Conservation (phyloP, 2,113 vertebrate species). For the Leucoraja erinaceus region DNA sequence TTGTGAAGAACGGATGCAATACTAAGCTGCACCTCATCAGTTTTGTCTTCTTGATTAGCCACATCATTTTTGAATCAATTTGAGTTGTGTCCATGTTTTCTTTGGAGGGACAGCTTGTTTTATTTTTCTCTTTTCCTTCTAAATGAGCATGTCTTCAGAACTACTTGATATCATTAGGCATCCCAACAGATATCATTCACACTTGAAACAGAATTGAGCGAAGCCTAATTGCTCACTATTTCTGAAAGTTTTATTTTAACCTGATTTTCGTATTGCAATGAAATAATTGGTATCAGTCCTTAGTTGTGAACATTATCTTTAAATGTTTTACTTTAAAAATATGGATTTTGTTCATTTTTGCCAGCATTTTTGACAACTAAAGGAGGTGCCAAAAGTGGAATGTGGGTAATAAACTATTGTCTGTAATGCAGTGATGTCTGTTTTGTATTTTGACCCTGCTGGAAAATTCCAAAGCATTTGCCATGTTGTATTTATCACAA, state of each 20-base stretch:
- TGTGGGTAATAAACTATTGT: conserved; percentile 38
- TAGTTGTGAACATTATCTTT: conserved; percentile 36
- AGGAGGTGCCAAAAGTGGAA: conserved; percentile 38
- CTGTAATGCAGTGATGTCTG: conserved; percentile 36
- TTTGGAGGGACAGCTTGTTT: conserved; percentile 31
- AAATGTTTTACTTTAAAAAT: conserved; percentile 35
- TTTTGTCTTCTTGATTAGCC: conserved; percentile 35
- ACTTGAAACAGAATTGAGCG: conserved; percentile 34
- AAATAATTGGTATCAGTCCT: conserved; percentile 24
- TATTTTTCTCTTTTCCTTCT: conserved; percentile 33
- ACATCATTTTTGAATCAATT: conserved; percentile 20
- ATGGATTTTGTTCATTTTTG: conserved; percentile 36
- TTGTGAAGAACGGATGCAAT: conserved; percentile 30
- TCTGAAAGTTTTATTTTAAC: conserved; percentile 37
- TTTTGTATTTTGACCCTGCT: conserved; percentile 37
- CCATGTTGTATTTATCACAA: conserved; percentile 32
- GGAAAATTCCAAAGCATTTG: conserved; percentile 29
- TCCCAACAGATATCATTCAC: conserved; percentile 15
- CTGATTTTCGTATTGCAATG: conserved; percentile 30
- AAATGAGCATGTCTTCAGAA: conserved; percentile 28
- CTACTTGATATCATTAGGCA: conserved; percentile 12
- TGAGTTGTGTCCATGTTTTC: conserved; percentile 36
- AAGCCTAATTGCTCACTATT: conserved; percentile 31
- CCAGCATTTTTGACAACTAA: conserved; percentile 35
- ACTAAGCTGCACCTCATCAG: conserved; percentile 32